These are phyloP conservation scores for Lycaena phlaeas DNA, from an alignment of 2,888 invertebrate genomes.

Conservation along the genomic window DNA sequence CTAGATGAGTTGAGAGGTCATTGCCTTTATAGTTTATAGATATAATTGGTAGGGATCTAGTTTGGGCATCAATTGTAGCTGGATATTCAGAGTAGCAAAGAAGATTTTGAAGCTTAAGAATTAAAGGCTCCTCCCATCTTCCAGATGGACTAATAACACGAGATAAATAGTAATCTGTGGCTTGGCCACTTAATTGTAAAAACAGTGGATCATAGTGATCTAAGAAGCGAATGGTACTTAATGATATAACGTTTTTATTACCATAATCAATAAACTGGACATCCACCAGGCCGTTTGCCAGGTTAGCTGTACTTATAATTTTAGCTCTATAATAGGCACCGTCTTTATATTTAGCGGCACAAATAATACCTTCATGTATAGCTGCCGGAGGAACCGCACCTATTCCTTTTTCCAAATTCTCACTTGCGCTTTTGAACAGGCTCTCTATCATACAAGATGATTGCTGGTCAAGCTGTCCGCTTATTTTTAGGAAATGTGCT, in stretches of 20 bases:
- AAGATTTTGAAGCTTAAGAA: slow-evolving; percentile 49
- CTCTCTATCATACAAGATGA: slow-evolving; percentile 72
- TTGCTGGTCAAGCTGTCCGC: slow-evolving; percentile 78
- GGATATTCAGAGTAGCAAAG: slow-evolving; percentile 56
- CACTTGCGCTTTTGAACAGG: slow-evolving; percentile 45
- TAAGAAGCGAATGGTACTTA: slow-evolving; percentile 72
- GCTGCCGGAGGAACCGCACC: slow-evolving; percentile 58
- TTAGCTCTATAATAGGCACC: slow-evolving; percentile 77
- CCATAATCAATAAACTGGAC: slow-evolving; percentile 81
- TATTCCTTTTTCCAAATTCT: slow-evolving; percentile 55
- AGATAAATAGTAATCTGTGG: slow-evolving; percentile 73
- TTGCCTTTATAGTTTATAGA: slow-evolving; percentile 59
- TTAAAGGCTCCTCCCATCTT: slow-evolving; percentile 66
- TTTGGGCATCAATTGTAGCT: slow-evolving; percentile 45
- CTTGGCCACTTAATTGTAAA: slow-evolving; percentile 69
- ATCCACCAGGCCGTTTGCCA: slow-evolving; percentile 70
- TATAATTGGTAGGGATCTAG: slow-evolving; percentile 50
- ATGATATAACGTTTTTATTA: slow-evolving; percentile 74
- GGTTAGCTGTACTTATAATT: slow-evolving; percentile 58
- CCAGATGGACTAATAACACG: slow-evolving; percentile 66
- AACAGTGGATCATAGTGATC: slow-evolving; percentile 65
- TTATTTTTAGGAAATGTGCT: slow-evolving; percentile 79
- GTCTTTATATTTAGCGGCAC: slow-evolving; percentile 79
- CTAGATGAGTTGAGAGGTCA: slow-evolving; percentile 61
- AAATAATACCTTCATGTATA: slow-evolving; percentile 69